Percentiles rank a stretch among this genome's conserved stretches.
Conservation (phyloP, 2,888 invertebrate genomes). For the Phengaris arion region DNA sequence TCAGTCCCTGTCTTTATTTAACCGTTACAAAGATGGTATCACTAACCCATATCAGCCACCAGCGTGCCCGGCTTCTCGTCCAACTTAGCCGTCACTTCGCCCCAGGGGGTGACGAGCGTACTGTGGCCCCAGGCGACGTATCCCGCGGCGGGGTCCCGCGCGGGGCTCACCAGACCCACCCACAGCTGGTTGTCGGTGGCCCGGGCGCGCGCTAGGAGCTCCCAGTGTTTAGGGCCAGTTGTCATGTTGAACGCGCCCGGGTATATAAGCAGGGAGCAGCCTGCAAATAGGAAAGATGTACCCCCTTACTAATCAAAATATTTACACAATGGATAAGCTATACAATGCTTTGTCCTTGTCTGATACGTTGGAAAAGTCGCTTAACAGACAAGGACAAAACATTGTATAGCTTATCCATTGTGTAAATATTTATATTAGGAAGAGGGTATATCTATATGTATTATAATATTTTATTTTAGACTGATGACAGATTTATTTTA, state of each 20-base stretch:
- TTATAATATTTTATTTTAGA: no score
- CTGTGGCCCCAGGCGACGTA: constrained; percentile 96
- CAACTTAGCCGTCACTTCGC: constrained; percentile 84
- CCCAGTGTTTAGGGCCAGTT: constrained; percentile 97
- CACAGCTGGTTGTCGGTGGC: constrained; percentile 95
- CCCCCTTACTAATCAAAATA: no score
- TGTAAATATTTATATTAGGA: no score
- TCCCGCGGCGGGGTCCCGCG: constrained; percentile 83
- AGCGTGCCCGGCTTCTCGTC: constrained; percentile 85
- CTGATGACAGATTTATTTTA: no score
- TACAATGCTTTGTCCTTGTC: no score
- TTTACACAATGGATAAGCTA: no score
- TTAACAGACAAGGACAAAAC: no score
- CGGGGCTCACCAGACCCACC: constrained; percentile 91
- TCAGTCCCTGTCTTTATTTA: no score
- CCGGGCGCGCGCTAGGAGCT: constrained; percentile 87
- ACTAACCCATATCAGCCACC: constrained; percentile 85
- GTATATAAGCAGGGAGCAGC: constrained; percentile 92
- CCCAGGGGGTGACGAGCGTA: constrained; percentile 91
- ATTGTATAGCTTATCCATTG: no score
- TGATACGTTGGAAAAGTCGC: no score
- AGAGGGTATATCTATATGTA: no score
- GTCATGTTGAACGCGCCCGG: constrained; percentile 98
- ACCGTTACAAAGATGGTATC: background rate
- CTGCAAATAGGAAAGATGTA: constrained; percentile 56